Conservation (phyloP, 2,888 invertebrate genomes). For the Blastobasis adustella region DNA sequence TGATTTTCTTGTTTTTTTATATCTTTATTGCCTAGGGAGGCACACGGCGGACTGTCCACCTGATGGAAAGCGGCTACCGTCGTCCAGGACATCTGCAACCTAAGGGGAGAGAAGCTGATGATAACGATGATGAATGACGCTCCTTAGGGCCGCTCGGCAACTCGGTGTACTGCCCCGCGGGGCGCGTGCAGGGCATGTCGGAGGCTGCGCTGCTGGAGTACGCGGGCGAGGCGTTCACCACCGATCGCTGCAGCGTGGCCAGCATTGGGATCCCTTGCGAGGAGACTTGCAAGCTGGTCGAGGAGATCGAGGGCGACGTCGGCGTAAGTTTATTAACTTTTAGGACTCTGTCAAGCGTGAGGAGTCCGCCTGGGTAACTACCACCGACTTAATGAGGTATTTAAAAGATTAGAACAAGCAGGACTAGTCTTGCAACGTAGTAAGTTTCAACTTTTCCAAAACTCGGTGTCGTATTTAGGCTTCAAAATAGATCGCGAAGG, state of each 20-base stretch:
- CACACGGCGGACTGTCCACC: too few species aligned
- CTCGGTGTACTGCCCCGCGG: conserved; percentile 44
- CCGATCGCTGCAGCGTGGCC: conserved; percentile 38
- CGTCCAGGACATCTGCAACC: too few species aligned
- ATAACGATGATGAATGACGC: too few species aligned
- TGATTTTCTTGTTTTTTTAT: too few species aligned
- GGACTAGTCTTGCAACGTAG: conserved; percentile 4
- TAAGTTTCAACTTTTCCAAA: conserved; percentile 7
- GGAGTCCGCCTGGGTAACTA: too few species aligned
- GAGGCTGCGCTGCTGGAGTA: conserved; percentile 26
- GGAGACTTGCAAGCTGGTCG: conserved; percentile 45
- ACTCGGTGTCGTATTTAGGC: conserved; percentile 4
- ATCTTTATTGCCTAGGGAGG: too few species aligned
- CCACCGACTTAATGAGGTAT: conserved; percentile 1
- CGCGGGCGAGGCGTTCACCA: conserved; percentile 27
- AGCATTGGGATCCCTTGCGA: conserved; percentile 51
- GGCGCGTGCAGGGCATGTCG: conserved; percentile 33
- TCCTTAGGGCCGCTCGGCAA: conserved; percentile 37
- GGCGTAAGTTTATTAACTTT: too few species aligned
- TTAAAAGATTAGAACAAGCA: conserved; percentile 3
- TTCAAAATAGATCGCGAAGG: too few species aligned
- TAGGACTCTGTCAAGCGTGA: too few species aligned
- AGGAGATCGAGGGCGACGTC: conserved; percentile 26
- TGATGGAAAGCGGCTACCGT: too few species aligned
- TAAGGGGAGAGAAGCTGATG: too few species aligned